Base-by-base conservation (phyloP, 1,140 invertebrate genomes). In the Octopus sinensis region DNA sequence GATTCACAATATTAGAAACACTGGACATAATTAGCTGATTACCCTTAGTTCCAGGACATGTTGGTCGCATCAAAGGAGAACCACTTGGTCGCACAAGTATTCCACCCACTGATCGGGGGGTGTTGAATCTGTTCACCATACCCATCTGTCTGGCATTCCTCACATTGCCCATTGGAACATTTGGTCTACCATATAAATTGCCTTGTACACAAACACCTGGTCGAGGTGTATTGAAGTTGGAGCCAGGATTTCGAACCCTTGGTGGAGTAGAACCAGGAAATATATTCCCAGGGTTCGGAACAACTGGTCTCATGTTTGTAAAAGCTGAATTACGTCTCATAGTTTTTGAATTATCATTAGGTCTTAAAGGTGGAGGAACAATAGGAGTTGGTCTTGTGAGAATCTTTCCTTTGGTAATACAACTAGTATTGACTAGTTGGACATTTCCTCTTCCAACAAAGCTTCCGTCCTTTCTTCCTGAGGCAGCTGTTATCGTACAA, bases 151-250 rank as follows among this genome's bases (percentile, higher is more conserved):
- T 13, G 30, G 68, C 17, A 73, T 73, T 73, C 30, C 68, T 73
- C 68, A 73, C 68, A 6, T 73, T 73, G 17, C 4, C 13, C 17
- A 73, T 23, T 13, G 6, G 68, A 13, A 73, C 68, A 13, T 13
- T 73, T n/a, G 68, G 68, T n/a, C 68, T 13, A 10, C 68, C 68
- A 73, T n/a, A 73, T 73, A 73, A 73, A 73, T 73, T 73, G 30
- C 17, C 68, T n/a, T 13, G 68, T 23, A 73, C 30, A 73, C 68
- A 23, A 23, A n/a, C 30, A 23, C 5, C 68, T n/a, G 68, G 68
- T 73, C 68, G 68, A n/a, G 17, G 68, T 7, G 68, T 13, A 23
- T 73, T 73, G 13, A 73, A 73, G 30, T 73, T 73, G 17, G 68
- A 12, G 6, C 68, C 68, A 13, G 68, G 68, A n/a, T 23, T 23